Base-by-base conservation (phyloP, 2,888 invertebrate species). In the Luperina testacea region DNA sequence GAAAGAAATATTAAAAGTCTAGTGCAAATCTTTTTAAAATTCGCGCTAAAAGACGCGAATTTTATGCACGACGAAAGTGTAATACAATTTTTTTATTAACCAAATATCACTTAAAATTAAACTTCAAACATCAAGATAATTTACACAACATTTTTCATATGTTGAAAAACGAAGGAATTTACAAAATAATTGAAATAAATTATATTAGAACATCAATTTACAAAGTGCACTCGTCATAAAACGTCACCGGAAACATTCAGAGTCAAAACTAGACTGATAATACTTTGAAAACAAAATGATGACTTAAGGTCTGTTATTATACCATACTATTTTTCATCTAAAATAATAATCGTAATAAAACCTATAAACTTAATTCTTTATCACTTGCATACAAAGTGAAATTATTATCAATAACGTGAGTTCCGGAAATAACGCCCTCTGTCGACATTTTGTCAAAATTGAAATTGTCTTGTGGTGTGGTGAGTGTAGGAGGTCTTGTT, bases 391-490 rank as follows among this genome's bases (percentile, higher is more conserved):
- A 27, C 0, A 51, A 65, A 24, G 9, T 72, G 17, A 73, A 74
- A 72, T 77, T 77, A 85, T 89, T 90, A 93, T 94, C 94, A 93
- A 95, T 95, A 95, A 85, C 85, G 87, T 82, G 81, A 89, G 90
- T 93, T 96, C 96, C 96, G 95, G 92, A 89, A 75, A 82, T 82
- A 85, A 87, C 94, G 95, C 95, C 94, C 94, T 93, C 96, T 95
- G 82, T 88, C 90, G 94, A 84, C 85, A 78, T 82, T 86, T 87
- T 90, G 84, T 77, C 80, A 78, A 91, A 93, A 89, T 83, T 86
- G 90, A 83, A 94, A 92, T 94, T 95, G 95, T 95, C 95, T 95
- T 96, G 95, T 95, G 95, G 94, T 95, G 94, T 92, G 92, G 93
- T 45, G 57, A 51, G 89, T 90, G 90, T 82, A 90, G 91, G 90